Conservation (phyloP, 2,113 vertebrate genomes). For the Poecilia latipinna region DNA sequence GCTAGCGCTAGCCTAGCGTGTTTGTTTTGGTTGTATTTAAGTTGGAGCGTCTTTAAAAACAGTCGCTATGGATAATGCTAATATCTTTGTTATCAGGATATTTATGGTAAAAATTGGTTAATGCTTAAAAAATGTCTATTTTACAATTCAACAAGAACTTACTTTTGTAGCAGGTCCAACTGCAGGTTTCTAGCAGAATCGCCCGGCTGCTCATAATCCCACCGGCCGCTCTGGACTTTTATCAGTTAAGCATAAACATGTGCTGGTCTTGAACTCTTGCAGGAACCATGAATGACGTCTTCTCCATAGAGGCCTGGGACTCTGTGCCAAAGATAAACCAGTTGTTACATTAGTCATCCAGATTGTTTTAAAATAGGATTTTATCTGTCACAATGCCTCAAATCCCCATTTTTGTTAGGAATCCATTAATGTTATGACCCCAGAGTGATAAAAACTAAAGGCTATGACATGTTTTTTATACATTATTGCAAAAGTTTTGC, state of each 20-base stretch:
- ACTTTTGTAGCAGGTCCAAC: not conserved
- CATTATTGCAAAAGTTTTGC: not conserved
- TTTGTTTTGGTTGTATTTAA: too few relatives aligned
- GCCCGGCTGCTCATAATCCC: not conserved
- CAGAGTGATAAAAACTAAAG: not conserved
- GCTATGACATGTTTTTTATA: not conserved
- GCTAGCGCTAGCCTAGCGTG: too few relatives aligned
- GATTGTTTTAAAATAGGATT: not conserved
- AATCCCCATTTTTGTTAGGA: not conserved
- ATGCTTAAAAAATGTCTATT: not conserved
- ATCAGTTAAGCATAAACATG: slow-evolving; percentile 17
- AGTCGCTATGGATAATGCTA: not conserved
- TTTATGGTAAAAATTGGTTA: not conserved
- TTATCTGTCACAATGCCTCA: not conserved
- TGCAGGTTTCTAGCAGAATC: not conserved
- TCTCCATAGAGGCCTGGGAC: not conserved
- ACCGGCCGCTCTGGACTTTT: slow-evolving; percentile 2
- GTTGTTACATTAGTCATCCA: not conserved
- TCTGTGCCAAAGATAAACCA: not conserved
- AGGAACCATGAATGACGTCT: not conserved
- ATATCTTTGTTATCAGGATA: not conserved
- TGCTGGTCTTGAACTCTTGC: slow-evolving; percentile 3
- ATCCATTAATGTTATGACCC: not conserved
- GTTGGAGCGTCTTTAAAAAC: too few relatives aligned
- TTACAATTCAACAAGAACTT: not conserved